Evolutionary conservation across 2,888 invertebrate species (phyloP).

Genomic region (Chrysopilus asiliformis): DNA sequence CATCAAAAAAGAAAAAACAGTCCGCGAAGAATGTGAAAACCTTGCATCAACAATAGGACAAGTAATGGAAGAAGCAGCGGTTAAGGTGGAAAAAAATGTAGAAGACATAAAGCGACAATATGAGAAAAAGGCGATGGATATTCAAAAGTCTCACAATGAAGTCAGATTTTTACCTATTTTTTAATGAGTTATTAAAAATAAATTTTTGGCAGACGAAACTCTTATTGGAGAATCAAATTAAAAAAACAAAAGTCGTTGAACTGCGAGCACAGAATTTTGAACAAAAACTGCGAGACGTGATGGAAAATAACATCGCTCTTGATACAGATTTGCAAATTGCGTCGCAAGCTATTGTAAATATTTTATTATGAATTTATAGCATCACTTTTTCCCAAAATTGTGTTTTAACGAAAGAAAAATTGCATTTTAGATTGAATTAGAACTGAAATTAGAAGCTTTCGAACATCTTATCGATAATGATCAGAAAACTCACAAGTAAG

Average conservation of each 20-base stretch:
- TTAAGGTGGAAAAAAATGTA: slow-evolving; percentile 44
- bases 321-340: slow-evolving; percentile 34
- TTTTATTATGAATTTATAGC: slow-evolving; percentile 1
- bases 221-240: slow-evolving; percentile 19
- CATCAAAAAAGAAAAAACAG: slow-evolving; percentile 36
- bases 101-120: slow-evolving; percentile 43
- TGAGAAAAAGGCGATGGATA: slow-evolving; percentile 42
- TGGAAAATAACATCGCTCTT: slow-evolving; percentile 22
- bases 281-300: slow-evolving; percentile 21
- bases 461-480: slow-evolving; percentile 45
- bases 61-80: slow-evolving; percentile 43
- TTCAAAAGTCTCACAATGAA: slow-evolving; percentile 38
- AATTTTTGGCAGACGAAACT: slow-evolving; percentile 14
- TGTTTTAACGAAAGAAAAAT: background rate
- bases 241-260: slow-evolving; percentile 29
- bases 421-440: slow-evolving; percentile 35
- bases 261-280: slow-evolving; percentile 21
- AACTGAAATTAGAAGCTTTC: slow-evolving; percentile 46
- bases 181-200: background rate
- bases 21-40: slow-evolving; percentile 41
- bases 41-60: slow-evolving; percentile 41
- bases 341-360: slow-evolving; percentile 35
- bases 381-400: slow-evolving; percentile 3
- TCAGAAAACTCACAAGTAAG: slow-evolving; percentile 38
- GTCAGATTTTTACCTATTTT: slow-evolving; percentile 12